Base-by-base conservation (phyloP, 2,888 invertebrate genomes). In the Mesoligia furuncula region DNA sequence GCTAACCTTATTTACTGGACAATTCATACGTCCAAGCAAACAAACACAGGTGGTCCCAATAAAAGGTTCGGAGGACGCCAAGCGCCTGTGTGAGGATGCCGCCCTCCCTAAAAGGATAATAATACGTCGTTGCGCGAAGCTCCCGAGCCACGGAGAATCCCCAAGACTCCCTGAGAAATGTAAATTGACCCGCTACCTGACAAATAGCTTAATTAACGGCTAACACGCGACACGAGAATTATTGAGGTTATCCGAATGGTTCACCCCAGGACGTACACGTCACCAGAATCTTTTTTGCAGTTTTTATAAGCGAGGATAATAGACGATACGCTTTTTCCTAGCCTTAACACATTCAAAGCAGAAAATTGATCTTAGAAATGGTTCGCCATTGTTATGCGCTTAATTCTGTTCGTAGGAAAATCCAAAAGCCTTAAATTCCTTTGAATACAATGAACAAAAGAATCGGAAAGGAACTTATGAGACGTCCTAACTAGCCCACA, bases 181-280 rank as follows among this genome's bases (percentile, higher is more conserved):
- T 96, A 96, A 96, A 96, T 96, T 93, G 94, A 92, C 90, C 92
- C 90, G 91, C 92, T 93, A 92, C 92, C 94, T 94, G 96, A 96
- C 96, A 96, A 96, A 96, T 96, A 95, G 96, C 96, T 96, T 96
- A 96, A 96, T 96, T 96, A 96, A 96, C 95, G 93, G 93, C 91
- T 93, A 94, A 95, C 95, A 95, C 94, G 93, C 93, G 93, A 94
- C 93, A 90, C 91, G 90, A 91, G 93, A 94, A 92, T 95, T 93
- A 94, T 93, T 93, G 93, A 93, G 92, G 94, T 94, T 93, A 93
- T 93, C 92, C 90, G 91, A 93, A 94, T 93, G 90, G 91, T 91
- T 91, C 90, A 89, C 91, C 92, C 90, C 88, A 80, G 82, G 79
- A 82, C 83, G 75, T 80, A 74, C 71, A 77, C 73, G 66, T 81